A percentile compares a stretch with the other conserved stretches of the same genome.
Conservation (phyloP, 2,797 vertebrate species). For the Threskiornis aethiopicus region DNA sequence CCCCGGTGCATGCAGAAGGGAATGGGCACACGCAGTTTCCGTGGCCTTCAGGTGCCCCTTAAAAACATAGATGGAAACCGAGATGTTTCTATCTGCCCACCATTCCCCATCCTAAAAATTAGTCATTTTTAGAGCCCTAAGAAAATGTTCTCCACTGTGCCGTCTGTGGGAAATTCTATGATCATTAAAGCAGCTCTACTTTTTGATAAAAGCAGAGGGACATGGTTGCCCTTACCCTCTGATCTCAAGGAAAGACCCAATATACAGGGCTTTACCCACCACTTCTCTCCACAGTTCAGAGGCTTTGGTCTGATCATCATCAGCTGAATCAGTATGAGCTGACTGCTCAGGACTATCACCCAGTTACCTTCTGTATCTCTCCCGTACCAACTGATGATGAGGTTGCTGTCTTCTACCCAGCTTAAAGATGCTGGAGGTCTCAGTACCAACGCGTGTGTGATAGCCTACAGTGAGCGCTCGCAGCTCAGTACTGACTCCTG, state of each 20-base stretch:
- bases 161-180: background rate
- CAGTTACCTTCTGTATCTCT: background rate
- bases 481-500: background rate
- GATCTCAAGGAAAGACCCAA: background rate
- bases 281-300: background rate
- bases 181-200: background rate
- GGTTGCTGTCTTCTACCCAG: background rate
- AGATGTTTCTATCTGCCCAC: background rate
- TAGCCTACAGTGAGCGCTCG: rapidly evolving
- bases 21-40: background rate
- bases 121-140: background rate
- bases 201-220: background rate
- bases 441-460: background rate
- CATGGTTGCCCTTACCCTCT: background rate
- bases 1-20: background rate
- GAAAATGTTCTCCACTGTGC: background rate
- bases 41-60: background rate
- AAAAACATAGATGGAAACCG: background rate
- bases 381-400: background rate
- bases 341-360: background rate
- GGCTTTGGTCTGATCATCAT: background rate
- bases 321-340: background rate
- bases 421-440: background rate
- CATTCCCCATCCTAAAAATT: background rate
- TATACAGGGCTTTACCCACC: background rate